A percentile compares a stretch with the other conserved stretches of the same genome.
These are phyloP conservation scores for Pseudorhombus dupliciocellatus DNA, from an alignment of 2,113 vertebrate genomes.

Conservation along the genomic window DNA sequence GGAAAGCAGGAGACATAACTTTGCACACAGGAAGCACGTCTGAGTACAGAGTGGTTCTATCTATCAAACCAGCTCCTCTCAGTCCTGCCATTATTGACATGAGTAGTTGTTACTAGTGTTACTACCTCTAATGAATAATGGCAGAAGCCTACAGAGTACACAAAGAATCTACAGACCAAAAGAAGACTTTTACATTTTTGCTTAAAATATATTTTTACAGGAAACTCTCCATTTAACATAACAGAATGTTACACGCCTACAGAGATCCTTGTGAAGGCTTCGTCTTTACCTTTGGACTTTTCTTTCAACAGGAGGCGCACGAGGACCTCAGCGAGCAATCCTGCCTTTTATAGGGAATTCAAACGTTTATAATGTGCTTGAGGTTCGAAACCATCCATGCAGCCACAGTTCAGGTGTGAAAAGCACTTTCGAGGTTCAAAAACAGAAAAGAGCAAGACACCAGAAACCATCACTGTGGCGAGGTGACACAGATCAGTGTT, in stretches of 20 bases:
- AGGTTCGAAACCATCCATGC: not conserved
- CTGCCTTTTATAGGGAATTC: constrained; percentile 2
- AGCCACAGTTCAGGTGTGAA: constrained; percentile 4
- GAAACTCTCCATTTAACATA: not conserved
- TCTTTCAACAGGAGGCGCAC: not conserved
- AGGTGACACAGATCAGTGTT: constrained; percentile 17
- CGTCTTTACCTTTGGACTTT: constrained; percentile 20
- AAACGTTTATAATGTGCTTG: constrained; percentile 7
- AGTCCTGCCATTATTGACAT: not conserved
- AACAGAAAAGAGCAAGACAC: too few relatives aligned
- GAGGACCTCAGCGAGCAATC: not conserved
- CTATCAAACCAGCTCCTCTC: constrained; percentile 8
- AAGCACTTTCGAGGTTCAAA: not conserved
- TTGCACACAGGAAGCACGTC: not conserved
- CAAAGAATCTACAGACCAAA: not conserved
- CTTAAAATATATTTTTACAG: not conserved
- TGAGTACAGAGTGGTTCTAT: not conserved
- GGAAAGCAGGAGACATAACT: not conserved
- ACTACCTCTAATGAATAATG: not conserved
- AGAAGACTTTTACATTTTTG: not conserved
- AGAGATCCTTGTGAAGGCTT: not conserved
- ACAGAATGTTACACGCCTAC: not conserved
- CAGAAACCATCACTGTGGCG: not conserved
- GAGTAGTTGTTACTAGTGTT: not conserved
- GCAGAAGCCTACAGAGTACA: not conserved